phyloP scores from a whole-genome alignment of 2,113 vertebrate genomes.

The Aythya baeri region DNA sequence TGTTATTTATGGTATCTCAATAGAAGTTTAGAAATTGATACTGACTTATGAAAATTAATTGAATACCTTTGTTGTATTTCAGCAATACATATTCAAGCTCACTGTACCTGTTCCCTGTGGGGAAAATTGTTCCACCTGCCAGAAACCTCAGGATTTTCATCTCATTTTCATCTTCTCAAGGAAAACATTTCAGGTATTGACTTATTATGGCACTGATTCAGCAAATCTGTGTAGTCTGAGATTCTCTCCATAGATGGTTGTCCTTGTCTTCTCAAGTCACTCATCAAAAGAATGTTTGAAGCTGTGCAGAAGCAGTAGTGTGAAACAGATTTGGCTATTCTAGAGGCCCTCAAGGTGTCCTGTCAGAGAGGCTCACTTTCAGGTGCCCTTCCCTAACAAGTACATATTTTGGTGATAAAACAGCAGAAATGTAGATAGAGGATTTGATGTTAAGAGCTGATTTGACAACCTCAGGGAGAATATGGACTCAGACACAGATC shows the following conservation, averaged over 20 bases:
- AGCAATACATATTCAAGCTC: background rate
- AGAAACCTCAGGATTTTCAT: background rate
- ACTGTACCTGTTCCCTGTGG: background rate
- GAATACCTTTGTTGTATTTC: constrained; percentile 42
- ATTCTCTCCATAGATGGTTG: background rate
- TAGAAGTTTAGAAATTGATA: constrained; percentile 56
- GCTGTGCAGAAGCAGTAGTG: background rate
- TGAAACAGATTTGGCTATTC: background rate
- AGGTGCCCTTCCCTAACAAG: background rate
- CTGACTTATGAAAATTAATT: constrained; percentile 42
- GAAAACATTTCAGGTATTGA: background rate
- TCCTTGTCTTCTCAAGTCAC: background rate
- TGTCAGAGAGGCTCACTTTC: background rate
- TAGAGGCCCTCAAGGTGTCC: background rate
- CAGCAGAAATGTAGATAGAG: background rate
- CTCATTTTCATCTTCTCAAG: constrained; percentile 16
- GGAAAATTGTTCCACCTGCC: constrained; percentile 1
- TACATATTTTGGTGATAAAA: rapidly evolving
- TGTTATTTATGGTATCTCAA: constrained; percentile 41
- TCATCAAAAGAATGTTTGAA: background rate
- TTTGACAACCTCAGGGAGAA: rapidly evolving
- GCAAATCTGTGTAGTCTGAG: background rate
- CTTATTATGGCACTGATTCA: background rate
- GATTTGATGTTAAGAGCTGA: background rate
- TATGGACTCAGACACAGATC: background rate